Conservation (phyloP, 2,797 vertebrate species). For the Acanthiza pusilla region DNA sequence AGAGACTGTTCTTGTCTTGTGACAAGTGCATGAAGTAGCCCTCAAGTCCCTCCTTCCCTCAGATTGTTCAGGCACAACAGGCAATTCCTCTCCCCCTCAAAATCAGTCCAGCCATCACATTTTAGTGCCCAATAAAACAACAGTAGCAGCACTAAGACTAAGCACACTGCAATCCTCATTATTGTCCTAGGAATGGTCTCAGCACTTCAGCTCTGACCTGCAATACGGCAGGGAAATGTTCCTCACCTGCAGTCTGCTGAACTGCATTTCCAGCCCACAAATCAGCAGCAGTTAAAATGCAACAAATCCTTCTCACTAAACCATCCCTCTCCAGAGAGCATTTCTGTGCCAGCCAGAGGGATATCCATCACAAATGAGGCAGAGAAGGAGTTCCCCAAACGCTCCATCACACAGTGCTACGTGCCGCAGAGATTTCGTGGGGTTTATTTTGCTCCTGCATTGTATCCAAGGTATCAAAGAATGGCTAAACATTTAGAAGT, state of each 20-base stretch:
- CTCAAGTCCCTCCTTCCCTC: background rate
- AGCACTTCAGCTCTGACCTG: background rate
- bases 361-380: background rate
- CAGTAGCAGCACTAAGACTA: background rate
- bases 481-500: background rate
- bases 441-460: background rate
- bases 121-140: background rate
- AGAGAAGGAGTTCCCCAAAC: background rate
- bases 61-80: background rate
- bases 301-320: background rate
- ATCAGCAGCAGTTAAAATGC: background rate
- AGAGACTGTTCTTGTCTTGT: background rate
- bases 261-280: background rate
- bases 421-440: accelerated
- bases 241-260: background rate
- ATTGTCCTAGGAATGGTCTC: background rate
- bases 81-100: background rate
- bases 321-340: background rate
- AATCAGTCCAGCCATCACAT: background rate
- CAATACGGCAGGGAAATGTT: background rate
- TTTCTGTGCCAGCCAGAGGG: background rate
- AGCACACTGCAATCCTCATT: background rate
- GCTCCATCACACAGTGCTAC: background rate
- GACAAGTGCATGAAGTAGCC: background rate
- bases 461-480: background rate